These are phyloP conservation scores for Busarellus nigricollis DNA, from an alignment of 2,797 vertebrate species.

Conservation along the genomic window DNA sequence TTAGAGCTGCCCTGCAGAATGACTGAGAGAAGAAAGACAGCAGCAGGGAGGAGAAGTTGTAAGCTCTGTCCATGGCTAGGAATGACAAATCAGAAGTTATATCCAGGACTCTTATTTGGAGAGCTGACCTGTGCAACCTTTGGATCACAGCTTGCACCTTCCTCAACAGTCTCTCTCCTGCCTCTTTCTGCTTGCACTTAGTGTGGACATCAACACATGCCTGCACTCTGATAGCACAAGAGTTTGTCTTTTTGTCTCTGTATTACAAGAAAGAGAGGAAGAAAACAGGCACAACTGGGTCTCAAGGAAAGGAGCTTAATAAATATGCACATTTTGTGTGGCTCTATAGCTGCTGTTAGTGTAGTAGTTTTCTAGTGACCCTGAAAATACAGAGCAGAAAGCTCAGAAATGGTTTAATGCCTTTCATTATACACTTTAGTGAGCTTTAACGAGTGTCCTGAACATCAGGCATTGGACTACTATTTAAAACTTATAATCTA, in stretches of 20 bases:
- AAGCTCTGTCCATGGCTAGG: not conserved
- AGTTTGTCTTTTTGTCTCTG: not conserved
- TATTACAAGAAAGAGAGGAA: not conserved
- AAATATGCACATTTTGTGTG: not conserved
- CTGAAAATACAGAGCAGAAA: not conserved
- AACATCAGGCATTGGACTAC: not conserved
- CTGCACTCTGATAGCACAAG: not conserved
- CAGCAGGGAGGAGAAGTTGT: not conserved
- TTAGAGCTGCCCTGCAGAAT: not conserved
- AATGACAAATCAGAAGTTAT: not conserved
- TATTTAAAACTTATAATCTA: not conserved
- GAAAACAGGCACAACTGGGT: not conserved
- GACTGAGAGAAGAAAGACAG: not conserved
- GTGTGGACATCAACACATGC: not conserved
- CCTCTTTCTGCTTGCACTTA: not conserved
- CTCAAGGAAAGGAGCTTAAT: not conserved
- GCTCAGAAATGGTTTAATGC: not conserved
- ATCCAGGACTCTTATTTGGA: not conserved
- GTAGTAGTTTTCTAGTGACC: not conserved
- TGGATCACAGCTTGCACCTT: not conserved
- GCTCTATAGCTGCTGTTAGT: not conserved
- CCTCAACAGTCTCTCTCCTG: not conserved
- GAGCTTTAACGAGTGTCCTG: not conserved
- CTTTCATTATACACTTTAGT: not conserved
- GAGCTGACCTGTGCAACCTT: not conserved